These are phyloP conservation scores for Caenorhabditis briggsae DNA, from an alignment of 1,140 invertebrate genomes.

Conservation along the genomic window DNA sequence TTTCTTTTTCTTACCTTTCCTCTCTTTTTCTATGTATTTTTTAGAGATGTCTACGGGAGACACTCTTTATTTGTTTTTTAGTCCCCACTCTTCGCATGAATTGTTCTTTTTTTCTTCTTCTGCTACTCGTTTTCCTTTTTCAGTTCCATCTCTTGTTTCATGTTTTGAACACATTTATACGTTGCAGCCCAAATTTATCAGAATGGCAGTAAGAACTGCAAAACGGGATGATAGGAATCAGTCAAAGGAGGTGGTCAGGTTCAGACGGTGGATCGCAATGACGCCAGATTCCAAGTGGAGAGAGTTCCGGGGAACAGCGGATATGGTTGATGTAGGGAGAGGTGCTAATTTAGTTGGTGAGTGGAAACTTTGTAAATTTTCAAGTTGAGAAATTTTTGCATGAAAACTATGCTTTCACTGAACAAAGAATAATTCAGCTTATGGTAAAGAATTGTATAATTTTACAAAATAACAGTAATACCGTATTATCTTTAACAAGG, in stretches of 20 bases:
- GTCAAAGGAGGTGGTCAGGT: background rate
- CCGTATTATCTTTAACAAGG: too few relatives aligned
- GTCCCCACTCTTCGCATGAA: background rate
- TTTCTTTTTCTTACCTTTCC: background rate
- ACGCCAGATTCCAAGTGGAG: background rate
- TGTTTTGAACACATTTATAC: background rate
- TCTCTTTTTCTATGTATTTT: background rate
- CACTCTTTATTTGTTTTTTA: constrained; percentile 9
- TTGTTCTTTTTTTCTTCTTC: background rate
- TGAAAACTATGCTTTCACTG: too few relatives aligned
- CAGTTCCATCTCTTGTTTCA: background rate
- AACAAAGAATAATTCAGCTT: too few relatives aligned
- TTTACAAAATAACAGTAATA: too few relatives aligned
- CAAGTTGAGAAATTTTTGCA: background rate
- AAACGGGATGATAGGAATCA: background rate
- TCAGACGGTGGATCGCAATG: background rate
- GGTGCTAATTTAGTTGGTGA: background rate
- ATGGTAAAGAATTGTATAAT: too few relatives aligned
- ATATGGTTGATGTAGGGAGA: background rate
- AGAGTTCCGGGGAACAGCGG: background rate
- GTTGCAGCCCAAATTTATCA: background rate
- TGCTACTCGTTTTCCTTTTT: background rate
- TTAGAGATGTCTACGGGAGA: background rate
- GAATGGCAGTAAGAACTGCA: background rate
- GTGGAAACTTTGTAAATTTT: background rate